phyloP scores from a whole-genome alignment of 1,140 invertebrate species.

The Drosophila dunni region DNA sequence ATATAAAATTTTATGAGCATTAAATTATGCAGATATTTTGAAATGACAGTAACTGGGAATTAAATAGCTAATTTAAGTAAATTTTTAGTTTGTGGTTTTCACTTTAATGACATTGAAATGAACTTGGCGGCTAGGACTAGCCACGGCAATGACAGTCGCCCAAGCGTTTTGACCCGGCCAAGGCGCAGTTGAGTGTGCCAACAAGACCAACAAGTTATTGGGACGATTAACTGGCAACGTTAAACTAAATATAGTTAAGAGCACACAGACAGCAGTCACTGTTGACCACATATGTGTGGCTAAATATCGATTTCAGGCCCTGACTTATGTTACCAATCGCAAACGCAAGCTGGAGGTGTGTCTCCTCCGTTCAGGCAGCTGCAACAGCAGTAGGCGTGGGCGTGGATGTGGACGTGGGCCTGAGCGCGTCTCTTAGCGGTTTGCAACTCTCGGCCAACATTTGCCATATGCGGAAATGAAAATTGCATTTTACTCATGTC shows the following conservation, averaged over 20 bases:
- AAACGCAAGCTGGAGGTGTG: constrained; percentile 35
- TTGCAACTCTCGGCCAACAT: constrained; percentile 39
- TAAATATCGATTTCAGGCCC: constrained; percentile 69
- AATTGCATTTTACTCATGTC: constrained; percentile 1
- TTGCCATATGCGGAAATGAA: constrained; percentile 45
- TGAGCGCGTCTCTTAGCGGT: constrained; percentile 31
- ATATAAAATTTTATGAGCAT: constrained; percentile 30
- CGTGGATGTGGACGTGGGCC: constrained; percentile 23
- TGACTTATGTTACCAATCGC: constrained; percentile 33
- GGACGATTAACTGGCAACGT: constrained; percentile 59
- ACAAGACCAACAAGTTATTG: constrained; percentile 38
- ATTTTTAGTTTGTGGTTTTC: constrained; percentile 19
- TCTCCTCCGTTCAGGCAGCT: constrained; percentile 31
- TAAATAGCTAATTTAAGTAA: constrained; percentile 4
- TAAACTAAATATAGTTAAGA: constrained; percentile 67
- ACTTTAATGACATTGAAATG: constrained; percentile 70
- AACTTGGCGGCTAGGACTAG: constrained; percentile 52
- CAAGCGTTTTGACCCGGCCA: constrained; percentile 10
- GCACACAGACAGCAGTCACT: constrained; percentile 21
- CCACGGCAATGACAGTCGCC: constrained; percentile 31
- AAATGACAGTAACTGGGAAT: constrained; percentile 6
- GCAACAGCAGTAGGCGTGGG: constrained; percentile 15
- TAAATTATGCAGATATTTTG: constrained; percentile 3
- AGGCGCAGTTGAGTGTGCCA: constrained; percentile 5
- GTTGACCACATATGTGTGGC: constrained; percentile 60